A percentile compares a stretch with the other conserved stretches of the same genome.
Evolutionary conservation across 2,797 vertebrate genomes (phyloP).

Genomic region (Oreonectes daqikongensis): DNA sequence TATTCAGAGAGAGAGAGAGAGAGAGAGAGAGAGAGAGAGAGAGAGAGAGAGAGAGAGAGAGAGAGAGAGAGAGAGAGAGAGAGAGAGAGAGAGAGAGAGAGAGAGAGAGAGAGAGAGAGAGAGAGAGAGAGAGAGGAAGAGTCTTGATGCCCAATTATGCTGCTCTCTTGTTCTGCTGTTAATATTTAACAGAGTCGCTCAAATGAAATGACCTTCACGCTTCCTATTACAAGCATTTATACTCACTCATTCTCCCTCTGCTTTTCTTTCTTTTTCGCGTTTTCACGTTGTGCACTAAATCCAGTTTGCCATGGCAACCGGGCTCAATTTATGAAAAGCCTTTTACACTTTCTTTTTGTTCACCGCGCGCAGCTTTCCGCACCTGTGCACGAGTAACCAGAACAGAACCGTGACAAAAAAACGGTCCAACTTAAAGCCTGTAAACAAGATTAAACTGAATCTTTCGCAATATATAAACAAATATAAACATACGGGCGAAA

Average conservation of each 20-base stretch:
- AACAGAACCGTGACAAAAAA: conserved; percentile 24
- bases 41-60: neutral
- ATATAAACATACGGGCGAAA: no score
- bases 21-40: neutral
- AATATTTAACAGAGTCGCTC: conserved; percentile 49
- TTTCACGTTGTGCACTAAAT: conserved; percentile 35
- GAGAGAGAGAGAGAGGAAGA: neutral
- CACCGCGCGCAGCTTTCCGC: conserved; percentile 36
- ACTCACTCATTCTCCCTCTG: neutral
- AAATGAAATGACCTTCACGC: conserved; percentile 58
- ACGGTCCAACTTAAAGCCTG: neutral
- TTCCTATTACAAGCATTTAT: conserved; percentile 50
- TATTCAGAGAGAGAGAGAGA: neutral
- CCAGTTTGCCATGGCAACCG: conserved; percentile 62
- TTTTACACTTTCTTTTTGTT: conserved; percentile 38
- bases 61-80: neutral
- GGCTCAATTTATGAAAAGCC: conserved; percentile 52
- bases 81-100: neutral
- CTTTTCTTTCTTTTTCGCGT: neutral
- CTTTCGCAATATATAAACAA: no score
- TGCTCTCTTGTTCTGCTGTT: conserved; percentile 46
- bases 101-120: neutral
- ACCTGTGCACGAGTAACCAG: conserved; percentile 32
- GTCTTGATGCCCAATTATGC: conserved; percentile 48
- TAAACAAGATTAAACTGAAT: conserved; percentile 15